Evolutionary conservation across 1,140 invertebrate species (phyloP).

Genomic region (Scaptomyza graminum): DNA sequence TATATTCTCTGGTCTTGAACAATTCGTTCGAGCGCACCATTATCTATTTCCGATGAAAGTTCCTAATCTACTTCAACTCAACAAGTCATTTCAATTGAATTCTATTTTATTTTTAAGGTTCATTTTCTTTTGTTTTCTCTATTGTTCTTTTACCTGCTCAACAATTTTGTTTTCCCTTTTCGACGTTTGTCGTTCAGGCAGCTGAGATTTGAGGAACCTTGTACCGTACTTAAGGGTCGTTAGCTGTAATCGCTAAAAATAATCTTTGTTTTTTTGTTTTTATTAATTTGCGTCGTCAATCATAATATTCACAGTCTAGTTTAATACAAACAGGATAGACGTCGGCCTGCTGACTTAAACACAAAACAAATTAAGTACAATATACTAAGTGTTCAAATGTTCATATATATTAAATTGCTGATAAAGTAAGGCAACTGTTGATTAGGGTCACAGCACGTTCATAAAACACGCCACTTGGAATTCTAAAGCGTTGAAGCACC

Average conservation of each 20-base stretch:
- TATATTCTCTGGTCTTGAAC: no score
- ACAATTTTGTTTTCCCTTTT: no score
- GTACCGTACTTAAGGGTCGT: not conserved
- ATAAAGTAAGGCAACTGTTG: constrained; percentile 21
- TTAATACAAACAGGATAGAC: constrained; percentile 1
- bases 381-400: not conserved
- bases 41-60: no score
- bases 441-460: constrained; percentile 17
- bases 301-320: constrained; percentile 3
- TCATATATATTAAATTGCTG: constrained; percentile 11
- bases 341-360: not conserved
- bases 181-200: not conserved
- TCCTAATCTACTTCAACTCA: no score
- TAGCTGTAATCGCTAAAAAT: not conserved
- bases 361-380: no score
- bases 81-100: not conserved
- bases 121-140: not conserved
- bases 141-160: not conserved
- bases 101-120: not conserved
- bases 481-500: constrained; percentile 7
- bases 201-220: not conserved
- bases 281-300: constrained; percentile 1
- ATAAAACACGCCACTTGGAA: constrained; percentile 24
- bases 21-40: no score
- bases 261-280: not conserved